phyloP scores from a whole-genome alignment of 2,888 invertebrate genomes.

The Microchrysa polita region DNA sequence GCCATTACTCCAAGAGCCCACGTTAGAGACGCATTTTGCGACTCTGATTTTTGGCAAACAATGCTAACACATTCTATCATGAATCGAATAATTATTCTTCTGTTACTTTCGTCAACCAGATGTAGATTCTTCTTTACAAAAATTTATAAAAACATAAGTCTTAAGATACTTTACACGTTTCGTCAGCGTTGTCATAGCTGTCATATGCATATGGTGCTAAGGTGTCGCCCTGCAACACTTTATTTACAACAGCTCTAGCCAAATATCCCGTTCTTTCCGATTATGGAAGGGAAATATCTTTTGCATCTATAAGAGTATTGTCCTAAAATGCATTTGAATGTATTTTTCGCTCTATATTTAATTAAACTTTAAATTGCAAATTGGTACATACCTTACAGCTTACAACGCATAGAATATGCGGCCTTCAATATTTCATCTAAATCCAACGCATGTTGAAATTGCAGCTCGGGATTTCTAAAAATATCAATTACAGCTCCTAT shows the following conservation, averaged over 20 bases:
- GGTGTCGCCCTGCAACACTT: conserved; percentile 83
- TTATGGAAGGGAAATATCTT: conserved; percentile 74
- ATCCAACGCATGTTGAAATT: conserved; percentile 82
- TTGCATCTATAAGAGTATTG: conserved; percentile 65
- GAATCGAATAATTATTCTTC: too few species aligned
- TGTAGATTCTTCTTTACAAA: too few species aligned
- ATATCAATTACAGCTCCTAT: too few species aligned
- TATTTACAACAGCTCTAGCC: conserved; percentile 92
- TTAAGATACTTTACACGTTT: conserved; percentile 64
- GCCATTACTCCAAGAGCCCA: too few species aligned
- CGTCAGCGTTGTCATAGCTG: conserved; percentile 62
- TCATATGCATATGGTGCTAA: conserved; percentile 60
- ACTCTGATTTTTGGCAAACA: too few species aligned
- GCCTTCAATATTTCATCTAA: conserved; percentile 85
- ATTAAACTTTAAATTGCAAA: too few species aligned
- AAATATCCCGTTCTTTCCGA: conserved; percentile 89
- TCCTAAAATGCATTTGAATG: too few species aligned
- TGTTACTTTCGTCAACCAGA: too few species aligned
- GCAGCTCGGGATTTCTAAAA: conserved; percentile 88
- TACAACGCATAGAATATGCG: conserved; percentile 84
- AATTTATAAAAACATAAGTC: too few species aligned
- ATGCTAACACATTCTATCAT: too few species aligned
- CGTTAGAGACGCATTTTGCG: too few species aligned
- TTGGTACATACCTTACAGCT: conserved; percentile 75
- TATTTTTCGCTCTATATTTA: too few species aligned